Percentiles rank a stretch among this genome's conserved stretches.
These are phyloP conservation scores for Alloplasta piceator DNA, from an alignment of 2,888 invertebrate genomes.

Conservation along the genomic window DNA sequence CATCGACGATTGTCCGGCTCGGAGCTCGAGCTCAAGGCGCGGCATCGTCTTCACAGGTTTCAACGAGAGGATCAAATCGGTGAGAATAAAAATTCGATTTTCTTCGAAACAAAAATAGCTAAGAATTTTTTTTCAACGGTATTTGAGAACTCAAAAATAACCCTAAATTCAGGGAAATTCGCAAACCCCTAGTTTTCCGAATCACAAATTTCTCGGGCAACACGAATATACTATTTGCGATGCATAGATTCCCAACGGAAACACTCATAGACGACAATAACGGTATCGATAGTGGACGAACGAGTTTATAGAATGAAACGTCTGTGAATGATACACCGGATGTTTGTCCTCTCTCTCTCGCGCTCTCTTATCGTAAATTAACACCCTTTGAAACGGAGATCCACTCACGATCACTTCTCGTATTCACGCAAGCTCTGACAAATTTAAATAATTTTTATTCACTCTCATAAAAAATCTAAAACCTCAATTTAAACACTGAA, in stretches of 20 bases:
- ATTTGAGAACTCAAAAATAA: no score
- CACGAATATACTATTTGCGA: no score
- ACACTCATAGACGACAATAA: neutral
- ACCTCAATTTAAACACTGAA: neutral
- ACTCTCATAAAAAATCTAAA: neutral
- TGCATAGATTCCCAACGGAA: neutral
- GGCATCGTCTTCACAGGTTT: constrained; percentile 91
- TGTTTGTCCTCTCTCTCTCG: constrained; percentile 44
- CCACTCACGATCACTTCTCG: constrained; percentile 3
- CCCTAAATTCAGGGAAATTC: no score
- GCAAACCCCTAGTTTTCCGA: no score
- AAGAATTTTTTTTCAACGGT: no score
- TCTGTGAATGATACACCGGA: constrained; percentile 49
- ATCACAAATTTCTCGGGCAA: no score
- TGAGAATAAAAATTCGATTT: constrained; percentile 66
- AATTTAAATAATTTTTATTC: neutral
- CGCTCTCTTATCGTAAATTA: constrained; percentile 58
- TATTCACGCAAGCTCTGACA: constrained; percentile 14
- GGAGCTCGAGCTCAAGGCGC: constrained; percentile 91
- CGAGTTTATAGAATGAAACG: constrained; percentile 1
- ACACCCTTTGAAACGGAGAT: constrained; percentile 38
- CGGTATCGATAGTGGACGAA: neutral
- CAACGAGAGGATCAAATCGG: constrained; percentile 84
- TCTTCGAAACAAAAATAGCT: no score
- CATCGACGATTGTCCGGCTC: constrained; percentile 92